phyloP scores from a whole-genome alignment of 2,113 vertebrate genomes.

The Halichoeres trimaculatus region DNA sequence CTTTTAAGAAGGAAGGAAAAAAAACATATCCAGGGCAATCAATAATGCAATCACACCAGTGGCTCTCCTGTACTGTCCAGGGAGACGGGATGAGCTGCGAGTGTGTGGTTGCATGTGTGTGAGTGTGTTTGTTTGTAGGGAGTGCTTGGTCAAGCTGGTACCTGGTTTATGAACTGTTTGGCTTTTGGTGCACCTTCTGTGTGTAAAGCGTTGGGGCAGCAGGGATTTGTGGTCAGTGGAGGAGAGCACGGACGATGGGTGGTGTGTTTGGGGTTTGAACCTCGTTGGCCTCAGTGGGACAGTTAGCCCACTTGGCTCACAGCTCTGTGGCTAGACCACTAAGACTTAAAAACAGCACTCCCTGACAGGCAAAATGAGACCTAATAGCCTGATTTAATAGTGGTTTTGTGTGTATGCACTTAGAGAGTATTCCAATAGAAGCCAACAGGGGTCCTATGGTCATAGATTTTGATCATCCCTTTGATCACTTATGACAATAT shows the following conservation, averaged over 20 bases:
- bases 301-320: slow-evolving; percentile 62
- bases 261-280: slow-evolving; percentile 68
- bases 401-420: background rate
- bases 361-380: slow-evolving; percentile 7
- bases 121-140: slow-evolving; percentile 7
- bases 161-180: slow-evolving; percentile 35
- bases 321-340: slow-evolving; percentile 57
- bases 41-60: slow-evolving; percentile 83
- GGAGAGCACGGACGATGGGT: background rate
- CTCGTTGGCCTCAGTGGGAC: slow-evolving; percentile 60
- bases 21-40: slow-evolving; percentile 87
- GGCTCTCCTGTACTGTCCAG: slow-evolving; percentile 52
- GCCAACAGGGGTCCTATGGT: background rate
- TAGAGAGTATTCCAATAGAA: background rate
- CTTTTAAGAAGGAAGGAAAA: slow-evolving; percentile 84
- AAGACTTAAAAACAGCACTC: slow-evolving; percentile 39
- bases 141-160: slow-evolving; percentile 48
- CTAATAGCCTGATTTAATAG: slow-evolving; percentile 35
- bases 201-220: slow-evolving; percentile 31
- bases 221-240: slow-evolving; percentile 70
- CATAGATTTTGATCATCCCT: background rate
- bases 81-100: slow-evolving; percentile 39
- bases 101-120: slow-evolving; percentile 31
- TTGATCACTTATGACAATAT: background rate
- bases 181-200: slow-evolving; percentile 13